Evolutionary conservation across 2,113 vertebrate species (phyloP).

Genomic region (Etia nguti): DNA sequence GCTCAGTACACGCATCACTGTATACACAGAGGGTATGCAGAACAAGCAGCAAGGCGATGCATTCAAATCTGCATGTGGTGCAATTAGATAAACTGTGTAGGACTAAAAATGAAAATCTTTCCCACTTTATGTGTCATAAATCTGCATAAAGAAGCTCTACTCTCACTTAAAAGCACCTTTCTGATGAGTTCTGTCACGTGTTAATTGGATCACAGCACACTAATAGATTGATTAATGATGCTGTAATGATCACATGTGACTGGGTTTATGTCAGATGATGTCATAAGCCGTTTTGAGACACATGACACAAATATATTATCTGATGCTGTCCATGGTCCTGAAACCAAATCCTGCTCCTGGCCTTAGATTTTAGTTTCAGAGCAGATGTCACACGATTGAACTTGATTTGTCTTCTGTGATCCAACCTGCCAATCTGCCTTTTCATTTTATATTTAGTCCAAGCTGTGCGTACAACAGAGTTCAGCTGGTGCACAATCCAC

Average conservation of each 20-base stretch:
- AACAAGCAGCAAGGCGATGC: not conserved
- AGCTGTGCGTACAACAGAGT: accelerated
- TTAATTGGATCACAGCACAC: not conserved
- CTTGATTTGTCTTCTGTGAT: not conserved
- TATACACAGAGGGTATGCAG: too few relatives aligned
- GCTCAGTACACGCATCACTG: not conserved
- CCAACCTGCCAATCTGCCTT: not conserved
- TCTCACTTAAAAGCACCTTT: not conserved
- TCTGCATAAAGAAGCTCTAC: not conserved
- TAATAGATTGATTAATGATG: not conserved
- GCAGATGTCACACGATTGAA: accelerated
- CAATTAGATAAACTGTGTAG: not conserved
- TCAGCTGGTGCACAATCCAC: not conserved
- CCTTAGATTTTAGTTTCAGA: not conserved
- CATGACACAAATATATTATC: not conserved
- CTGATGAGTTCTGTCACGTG: not conserved
- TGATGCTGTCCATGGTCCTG: conserved; percentile 63
- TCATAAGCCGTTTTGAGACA: not conserved
- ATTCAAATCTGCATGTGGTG: not conserved
- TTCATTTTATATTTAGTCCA: not conserved
- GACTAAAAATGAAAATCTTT: not conserved
- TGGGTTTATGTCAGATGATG: not conserved
- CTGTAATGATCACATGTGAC: not conserved
- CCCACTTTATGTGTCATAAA: not conserved
- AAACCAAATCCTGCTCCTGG: conserved; percentile 19